These are phyloP conservation scores for Odontomachus brunneus DNA, from an alignment of 1,140 invertebrate species.

Conservation along the genomic window DNA sequence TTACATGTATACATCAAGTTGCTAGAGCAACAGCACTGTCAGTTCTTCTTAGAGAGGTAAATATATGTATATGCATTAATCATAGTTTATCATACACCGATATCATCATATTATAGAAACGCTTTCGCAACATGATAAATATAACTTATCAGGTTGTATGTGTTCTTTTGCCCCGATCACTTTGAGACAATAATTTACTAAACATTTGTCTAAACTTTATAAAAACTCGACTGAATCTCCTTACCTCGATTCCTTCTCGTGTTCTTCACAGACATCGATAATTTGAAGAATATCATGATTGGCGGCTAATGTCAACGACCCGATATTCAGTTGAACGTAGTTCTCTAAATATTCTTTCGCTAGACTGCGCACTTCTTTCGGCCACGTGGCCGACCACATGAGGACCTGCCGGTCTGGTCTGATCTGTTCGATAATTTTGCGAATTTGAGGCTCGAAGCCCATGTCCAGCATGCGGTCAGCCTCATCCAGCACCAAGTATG, in stretches of 20 bases:
- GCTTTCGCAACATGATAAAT: neutral
- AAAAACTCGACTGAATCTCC: too few relatives aligned
- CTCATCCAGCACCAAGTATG: constrained; percentile 98
- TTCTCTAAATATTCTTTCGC: constrained; percentile 98
- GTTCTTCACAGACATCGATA: constrained; percentile 96
- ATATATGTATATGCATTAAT: constrained; percentile 72
- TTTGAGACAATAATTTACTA: neutral
- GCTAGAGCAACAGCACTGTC: constrained; percentile 74
- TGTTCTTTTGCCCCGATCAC: too few relatives aligned
- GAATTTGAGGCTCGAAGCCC: constrained; percentile 99
- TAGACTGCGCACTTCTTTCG: constrained; percentile 97
- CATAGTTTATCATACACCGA: constrained; percentile 77
- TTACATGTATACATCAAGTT: constrained; percentile 29
- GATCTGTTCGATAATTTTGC: constrained; percentile 99
- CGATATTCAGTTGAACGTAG: constrained; percentile 97
- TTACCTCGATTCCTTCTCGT: constrained; percentile 92
- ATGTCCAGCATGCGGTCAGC: constrained; percentile 96
- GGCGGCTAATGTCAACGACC: constrained; percentile 95
- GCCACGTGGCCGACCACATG: constrained; percentile 99
- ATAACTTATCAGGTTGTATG: neutral
- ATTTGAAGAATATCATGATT: constrained; percentile 99
- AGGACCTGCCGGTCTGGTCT: constrained; percentile 97
- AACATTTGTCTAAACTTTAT: neutral
- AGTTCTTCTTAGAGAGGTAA: constrained; percentile 91
- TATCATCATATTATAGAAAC: constrained; percentile 75